Conservation (phyloP, 2,888 invertebrate species). For the Drosophila anomalipes region DNA sequence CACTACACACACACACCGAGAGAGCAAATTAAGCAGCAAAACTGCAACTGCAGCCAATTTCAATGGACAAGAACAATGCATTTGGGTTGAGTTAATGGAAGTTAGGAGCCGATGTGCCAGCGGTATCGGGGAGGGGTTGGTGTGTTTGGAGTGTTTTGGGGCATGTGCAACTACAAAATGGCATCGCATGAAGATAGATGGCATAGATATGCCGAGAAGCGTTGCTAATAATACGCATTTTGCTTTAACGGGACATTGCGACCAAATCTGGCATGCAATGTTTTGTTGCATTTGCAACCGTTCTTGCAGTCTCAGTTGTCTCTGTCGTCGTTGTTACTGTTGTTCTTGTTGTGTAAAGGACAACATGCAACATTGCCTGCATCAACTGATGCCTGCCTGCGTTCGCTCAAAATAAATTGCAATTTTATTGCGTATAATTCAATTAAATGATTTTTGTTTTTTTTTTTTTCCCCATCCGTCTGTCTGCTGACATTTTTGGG, state of each 20-base stretch:
- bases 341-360: conserved; percentile 51
- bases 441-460: conserved; percentile 69
- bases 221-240: conserved; percentile 66
- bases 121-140: not conserved
- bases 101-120: not conserved
- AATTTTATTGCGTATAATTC: conserved; percentile 72
- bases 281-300: conserved; percentile 32
- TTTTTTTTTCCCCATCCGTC: conserved; percentile 19
- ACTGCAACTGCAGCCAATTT: conserved; percentile 20
- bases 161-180: conserved; percentile 26
- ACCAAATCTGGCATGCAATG: conserved; percentile 63
- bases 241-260: conserved; percentile 67
- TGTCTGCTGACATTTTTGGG: conserved; percentile 31
- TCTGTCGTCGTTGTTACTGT: conserved; percentile 16
- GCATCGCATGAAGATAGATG: conserved; percentile 53
- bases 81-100: conserved; percentile 33
- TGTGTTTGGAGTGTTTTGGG: not conserved
- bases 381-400: not conserved
- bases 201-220: conserved; percentile 54
- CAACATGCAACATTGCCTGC: conserved; percentile 22
- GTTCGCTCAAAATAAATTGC: conserved; percentile 58
- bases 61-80: conserved; percentile 49
- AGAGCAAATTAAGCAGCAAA: conserved; percentile 5
- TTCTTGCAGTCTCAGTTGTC: conserved; percentile 54
- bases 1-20: not conserved